Base-by-base conservation (phyloP, 2,113 vertebrate genomes). In the Peromyscus californicus region DNA sequence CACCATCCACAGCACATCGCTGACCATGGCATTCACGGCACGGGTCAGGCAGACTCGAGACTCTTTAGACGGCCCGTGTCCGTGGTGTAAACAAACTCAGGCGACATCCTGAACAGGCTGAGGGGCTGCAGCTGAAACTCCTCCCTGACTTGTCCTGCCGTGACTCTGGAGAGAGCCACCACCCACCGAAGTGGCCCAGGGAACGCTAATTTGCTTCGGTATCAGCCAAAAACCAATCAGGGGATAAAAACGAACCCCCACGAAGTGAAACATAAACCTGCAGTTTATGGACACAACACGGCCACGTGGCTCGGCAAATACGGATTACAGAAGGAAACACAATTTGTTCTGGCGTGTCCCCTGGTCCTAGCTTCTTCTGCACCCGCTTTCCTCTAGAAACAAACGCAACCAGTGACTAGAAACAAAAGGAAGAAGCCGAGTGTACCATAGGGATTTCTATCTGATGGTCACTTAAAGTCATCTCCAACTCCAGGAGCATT, bases 351-450 rank as follows among this genome's bases (percentile, higher is more conserved):
- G 31, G 10, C 42, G 36, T 26, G 45, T 31, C 72, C 16, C 39
- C 5, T 51, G 6, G 24, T 21, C 21, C n/a, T 15, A 51, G 31
- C 15, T 51, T 17, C 31, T 29, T 48, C 26, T 5, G 12, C 19
- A 57, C 45, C n/a, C 75, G 63, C 12, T 95, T 90, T 95, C 36
- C 63, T 93, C 72, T 93, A 51, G 69, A 84, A 93, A 82, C 57
- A 93, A 74, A 87, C 48, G 70, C 59, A 89, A 87, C 42, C 57
- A 61, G 36, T 22, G 57, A 70, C 39, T 17, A 83, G 72, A 84
- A 78, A 54, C 12, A 67, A 89, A 67, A 78, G 69, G 88, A 63
- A 76, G 11, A 12, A 74, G 92, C 72, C 4, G 59, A 29, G 48
- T 3, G 5, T 29, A 29, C 0, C 61, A 26, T 3, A 11, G 67